phyloP scores from a whole-genome alignment of 2,113 vertebrate genomes.

The Neodon shergylaensis region DNA sequence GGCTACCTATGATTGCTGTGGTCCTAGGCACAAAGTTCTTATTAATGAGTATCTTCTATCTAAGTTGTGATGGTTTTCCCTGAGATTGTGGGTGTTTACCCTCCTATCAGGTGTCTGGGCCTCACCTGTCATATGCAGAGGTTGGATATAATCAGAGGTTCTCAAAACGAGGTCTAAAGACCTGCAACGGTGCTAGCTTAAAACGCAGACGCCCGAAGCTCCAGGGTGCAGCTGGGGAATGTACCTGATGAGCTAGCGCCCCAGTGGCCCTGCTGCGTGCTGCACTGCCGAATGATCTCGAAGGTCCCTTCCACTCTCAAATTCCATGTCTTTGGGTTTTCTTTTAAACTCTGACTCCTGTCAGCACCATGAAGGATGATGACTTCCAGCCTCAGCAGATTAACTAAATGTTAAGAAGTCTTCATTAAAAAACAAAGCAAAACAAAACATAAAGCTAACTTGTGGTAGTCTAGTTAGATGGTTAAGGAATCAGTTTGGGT shows the following conservation, averaged over 20 bases:
- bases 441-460: background rate
- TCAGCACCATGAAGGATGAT: background rate
- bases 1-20: background rate
- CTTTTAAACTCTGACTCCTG: background rate
- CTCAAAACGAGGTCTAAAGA: background rate
- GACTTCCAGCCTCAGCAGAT: background rate
- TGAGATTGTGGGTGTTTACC: background rate
- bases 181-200: background rate
- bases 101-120: background rate
- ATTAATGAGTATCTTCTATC: background rate
- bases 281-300: slow-evolving; percentile 67
- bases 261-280: background rate
- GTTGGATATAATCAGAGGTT: background rate
- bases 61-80: background rate
- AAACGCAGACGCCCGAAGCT: background rate
- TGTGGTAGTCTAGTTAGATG: background rate
- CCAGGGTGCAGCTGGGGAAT: background rate
- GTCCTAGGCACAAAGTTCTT: slow-evolving; percentile 20
- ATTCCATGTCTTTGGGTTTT: slow-evolving; percentile 35
- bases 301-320: slow-evolving; percentile 71
- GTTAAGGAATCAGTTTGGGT: background rate
- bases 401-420: background rate
- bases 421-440: background rate
- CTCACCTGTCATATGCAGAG: background rate
- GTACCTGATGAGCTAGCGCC: background rate